Percentiles rank a stretch among this genome's conserved stretches.
Conservation (phyloP, 2,113 vertebrate genomes). For the Anarhynchus alexandrinus region DNA sequence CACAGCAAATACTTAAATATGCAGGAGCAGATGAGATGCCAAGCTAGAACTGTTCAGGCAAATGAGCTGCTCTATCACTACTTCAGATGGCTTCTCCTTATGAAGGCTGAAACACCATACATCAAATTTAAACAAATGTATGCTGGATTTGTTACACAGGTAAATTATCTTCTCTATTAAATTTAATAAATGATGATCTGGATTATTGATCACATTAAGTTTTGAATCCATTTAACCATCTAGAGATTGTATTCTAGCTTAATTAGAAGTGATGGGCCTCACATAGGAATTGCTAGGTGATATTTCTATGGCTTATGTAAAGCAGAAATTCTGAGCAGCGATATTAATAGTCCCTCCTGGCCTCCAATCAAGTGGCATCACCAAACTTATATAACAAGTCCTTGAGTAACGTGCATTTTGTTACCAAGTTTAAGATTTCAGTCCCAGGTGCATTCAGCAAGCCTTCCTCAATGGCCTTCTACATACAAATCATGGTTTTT, state of each 20-base stretch:
- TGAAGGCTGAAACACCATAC: background rate
- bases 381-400: rapidly evolving
- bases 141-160: background rate
- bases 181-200: background rate
- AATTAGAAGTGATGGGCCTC: background rate
- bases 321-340: background rate
- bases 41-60: background rate
- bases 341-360: background rate
- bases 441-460: background rate
- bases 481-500: background rate
- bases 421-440: background rate
- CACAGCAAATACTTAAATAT: background rate
- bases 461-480: background rate
- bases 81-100: background rate
- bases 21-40: background rate
- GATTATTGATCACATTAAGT: background rate
- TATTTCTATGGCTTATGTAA: background rate
- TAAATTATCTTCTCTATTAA: background rate
- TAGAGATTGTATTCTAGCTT: background rate
- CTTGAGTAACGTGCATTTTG: background rate
- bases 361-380: background rate
- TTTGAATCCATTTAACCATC: background rate
- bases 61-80: background rate
- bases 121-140: background rate
- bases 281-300: background rate